phyloP scores from a whole-genome alignment of 2,797 vertebrate genomes.

The Gymnocypris eckloni region DNA sequence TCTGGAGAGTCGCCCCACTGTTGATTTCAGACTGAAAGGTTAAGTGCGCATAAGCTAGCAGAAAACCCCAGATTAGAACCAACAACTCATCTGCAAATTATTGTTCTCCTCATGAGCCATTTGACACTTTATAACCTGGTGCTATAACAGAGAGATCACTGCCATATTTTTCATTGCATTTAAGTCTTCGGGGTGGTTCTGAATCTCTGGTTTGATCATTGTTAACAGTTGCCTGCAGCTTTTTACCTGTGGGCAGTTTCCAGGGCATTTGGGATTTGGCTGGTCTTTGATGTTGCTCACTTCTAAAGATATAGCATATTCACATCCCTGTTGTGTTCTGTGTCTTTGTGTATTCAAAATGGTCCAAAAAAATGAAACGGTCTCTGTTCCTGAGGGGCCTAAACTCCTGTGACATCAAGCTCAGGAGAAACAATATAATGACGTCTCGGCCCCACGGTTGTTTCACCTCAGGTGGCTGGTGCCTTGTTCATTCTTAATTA shows the following conservation, averaged over 20 bases:
- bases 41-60: slow-evolving; percentile 38
- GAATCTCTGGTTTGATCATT: slow-evolving; percentile 11
- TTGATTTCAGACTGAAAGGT: slow-evolving; percentile 45
- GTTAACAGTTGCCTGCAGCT: not conserved
- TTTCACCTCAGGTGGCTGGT: slow-evolving; percentile 63
- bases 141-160: not conserved
- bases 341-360: slow-evolving; percentile 10
- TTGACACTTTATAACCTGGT: slow-evolving; percentile 21
- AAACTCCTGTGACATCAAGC: slow-evolving; percentile 38
- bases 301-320: slow-evolving; percentile 18
- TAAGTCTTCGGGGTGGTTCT: not conserved
- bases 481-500: slow-evolving; percentile 68
- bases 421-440: slow-evolving; percentile 31
- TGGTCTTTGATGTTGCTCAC: slow-evolving; percentile 32
- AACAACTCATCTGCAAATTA: slow-evolving; percentile 35
- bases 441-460: slow-evolving; percentile 27
- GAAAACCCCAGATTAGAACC: slow-evolving; percentile 43
- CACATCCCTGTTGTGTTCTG: not conserved
- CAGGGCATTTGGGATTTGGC: not conserved
- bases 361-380: slow-evolving; percentile 4
- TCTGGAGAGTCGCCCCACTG: not conserved
- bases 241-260: not conserved
- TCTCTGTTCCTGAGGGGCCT: not conserved
- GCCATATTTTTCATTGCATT: not conserved
- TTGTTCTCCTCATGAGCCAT: slow-evolving; percentile 38